Evolutionary conservation across 2,797 vertebrate species (phyloP).

Genomic region (Neopelma chrysocephalum): DNA sequence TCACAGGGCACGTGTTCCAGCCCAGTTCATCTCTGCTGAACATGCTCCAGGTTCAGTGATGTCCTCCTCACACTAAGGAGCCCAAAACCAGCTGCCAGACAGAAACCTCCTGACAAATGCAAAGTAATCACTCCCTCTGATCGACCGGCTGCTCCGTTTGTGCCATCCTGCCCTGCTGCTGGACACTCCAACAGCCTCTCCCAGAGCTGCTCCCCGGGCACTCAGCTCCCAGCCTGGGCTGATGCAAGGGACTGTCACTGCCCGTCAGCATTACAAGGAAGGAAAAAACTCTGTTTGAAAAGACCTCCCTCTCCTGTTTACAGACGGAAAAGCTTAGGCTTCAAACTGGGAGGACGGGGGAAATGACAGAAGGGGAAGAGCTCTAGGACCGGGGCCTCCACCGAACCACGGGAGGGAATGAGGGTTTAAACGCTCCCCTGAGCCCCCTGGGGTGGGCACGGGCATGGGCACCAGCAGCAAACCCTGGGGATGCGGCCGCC

Average conservation of each 20-base stretch:
- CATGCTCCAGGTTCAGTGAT: background rate
- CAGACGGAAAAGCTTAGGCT: background rate
- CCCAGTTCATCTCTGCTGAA: background rate
- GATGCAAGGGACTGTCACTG: background rate
- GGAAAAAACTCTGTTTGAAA: background rate
- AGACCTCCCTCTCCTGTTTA: background rate
- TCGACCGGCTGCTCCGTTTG: background rate
- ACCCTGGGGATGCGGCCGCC: fast-evolving
- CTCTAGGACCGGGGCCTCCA: background rate
- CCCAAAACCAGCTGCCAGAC: background rate
- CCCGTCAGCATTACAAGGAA: too few relatives aligned
- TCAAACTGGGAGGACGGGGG: background rate
- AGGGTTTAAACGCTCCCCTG: background rate
- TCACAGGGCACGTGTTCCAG: background rate
- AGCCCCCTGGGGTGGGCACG: background rate
- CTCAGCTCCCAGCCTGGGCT: background rate
- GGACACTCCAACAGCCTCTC: too few relatives aligned
- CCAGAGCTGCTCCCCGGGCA: background rate
- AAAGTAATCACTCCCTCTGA: background rate
- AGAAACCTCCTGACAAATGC: too few relatives aligned
- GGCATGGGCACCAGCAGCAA: too few relatives aligned
- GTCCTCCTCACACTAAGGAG: background rate
- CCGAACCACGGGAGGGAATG: background rate
- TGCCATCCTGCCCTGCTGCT: background rate
- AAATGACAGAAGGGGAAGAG: background rate